These are phyloP conservation scores for Sturnus vulgaris DNA, from an alignment of 2,113 vertebrate species.

Conservation along the genomic window DNA sequence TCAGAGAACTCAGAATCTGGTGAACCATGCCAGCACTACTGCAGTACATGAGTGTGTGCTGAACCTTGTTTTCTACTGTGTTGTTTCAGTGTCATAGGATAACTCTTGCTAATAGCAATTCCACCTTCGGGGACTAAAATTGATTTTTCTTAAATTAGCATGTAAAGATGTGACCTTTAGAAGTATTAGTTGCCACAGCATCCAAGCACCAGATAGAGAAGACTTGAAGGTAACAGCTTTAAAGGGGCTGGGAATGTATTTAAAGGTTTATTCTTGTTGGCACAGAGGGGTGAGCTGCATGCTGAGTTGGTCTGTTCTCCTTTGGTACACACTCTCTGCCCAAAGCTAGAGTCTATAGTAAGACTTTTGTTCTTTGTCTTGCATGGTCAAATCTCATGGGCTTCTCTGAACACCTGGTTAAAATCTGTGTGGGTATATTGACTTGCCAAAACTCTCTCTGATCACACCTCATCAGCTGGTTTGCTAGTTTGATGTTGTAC, in stretches of 20 bases:
- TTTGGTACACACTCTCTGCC: background rate
- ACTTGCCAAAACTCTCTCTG: background rate
- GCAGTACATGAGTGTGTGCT: background rate
- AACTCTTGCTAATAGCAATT: background rate
- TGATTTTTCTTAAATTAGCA: conserved; percentile 5
- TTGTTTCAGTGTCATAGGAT: background rate
- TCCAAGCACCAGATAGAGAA: background rate
- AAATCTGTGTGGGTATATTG: background rate
- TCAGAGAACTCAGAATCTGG: background rate
- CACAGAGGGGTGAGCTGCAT: background rate
- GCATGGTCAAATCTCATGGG: background rate
- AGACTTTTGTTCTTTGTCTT: background rate
- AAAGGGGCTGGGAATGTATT: background rate
- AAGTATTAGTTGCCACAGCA: background rate
- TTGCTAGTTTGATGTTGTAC: background rate
- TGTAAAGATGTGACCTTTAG: background rate
- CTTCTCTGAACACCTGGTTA: background rate
- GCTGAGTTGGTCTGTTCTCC: background rate
- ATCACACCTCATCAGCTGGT: background rate
- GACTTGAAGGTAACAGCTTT: background rate
- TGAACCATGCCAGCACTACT: background rate
- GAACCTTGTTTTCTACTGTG: background rate
- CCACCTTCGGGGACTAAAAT: background rate
- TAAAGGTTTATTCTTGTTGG: background rate
- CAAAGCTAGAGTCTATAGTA: background rate